Base-by-base conservation (phyloP, 2,113 vertebrate genomes). In the Polyodon spathula region DNA sequence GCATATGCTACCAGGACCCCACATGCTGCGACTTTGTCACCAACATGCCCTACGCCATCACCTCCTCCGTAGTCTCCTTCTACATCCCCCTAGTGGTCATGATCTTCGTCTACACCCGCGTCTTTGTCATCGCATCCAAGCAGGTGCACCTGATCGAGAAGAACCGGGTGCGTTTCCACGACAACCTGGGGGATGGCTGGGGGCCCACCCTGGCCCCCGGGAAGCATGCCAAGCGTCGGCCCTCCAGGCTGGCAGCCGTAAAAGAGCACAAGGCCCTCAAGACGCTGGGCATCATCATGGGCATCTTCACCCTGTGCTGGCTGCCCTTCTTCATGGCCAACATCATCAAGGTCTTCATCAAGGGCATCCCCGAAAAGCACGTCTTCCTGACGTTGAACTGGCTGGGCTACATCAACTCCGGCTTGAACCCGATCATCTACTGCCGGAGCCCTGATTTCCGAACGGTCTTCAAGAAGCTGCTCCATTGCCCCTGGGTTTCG, bases 1-100 rank as follows among this genome's bases (percentile, higher is more conserved):
- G 44, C 37, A 4, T 27, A 0, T 97, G 95, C 74, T 93, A 93
- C 43, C 4, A 76, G 0, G 63, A 84, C 8, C 67, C 76, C 0
- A 62, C 40, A 4, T 95, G 94, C 84, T 97, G 95, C 4, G 88
- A 92, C 80, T 98, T 98, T 38, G 76, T 91, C 74, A 87, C 83
- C 74, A 90, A 86, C 68, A 0, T 73, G 14, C 69, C 81, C 54
- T 91, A 91, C 4, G 86, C 87, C 71, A 79, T 89, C 63, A 2
- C 84, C 15, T 92, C 88, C 44, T 91, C 90, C 58, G 78, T 75
- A 6, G 68, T 93, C 63, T 89, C 90, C 67, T 93, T 92, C 79
- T 92, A 92, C 16, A 65, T 90, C 11, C 90, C 90, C 1, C 68
- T 93, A 5, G 54, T 87, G 0, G 76, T 92, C 67, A 92, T 91